Evolutionary conservation across 2,113 vertebrate genomes (phyloP).

Genomic region (Dicrurus megarhynchus): DNA sequence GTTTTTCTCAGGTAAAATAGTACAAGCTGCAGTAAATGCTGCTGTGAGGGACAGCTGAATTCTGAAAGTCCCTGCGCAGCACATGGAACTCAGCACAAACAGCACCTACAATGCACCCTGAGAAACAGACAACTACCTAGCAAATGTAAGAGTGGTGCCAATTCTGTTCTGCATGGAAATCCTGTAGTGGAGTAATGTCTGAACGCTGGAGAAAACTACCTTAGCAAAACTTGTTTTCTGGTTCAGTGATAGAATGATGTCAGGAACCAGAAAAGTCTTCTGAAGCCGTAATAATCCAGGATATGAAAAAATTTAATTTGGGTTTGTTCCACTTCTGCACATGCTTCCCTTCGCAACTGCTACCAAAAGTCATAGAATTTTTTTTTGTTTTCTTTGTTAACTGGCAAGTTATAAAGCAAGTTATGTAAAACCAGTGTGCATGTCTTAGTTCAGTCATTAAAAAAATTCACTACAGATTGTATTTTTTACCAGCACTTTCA

Average conservation of each 20-base stretch:
- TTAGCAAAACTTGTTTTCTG: neutral
- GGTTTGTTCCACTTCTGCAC: neutral
- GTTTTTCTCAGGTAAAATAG: neutral
- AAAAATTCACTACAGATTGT: neutral
- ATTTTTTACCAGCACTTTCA: neutral
- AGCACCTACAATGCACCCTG: neutral
- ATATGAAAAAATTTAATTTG: neutral
- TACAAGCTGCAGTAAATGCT: neutral
- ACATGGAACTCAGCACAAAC: neutral
- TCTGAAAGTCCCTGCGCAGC: neutral
- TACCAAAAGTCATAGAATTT: neutral
- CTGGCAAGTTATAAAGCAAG: neutral
- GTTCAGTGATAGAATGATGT: neutral
- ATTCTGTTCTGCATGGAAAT: neutral
- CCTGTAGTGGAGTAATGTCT: neutral
- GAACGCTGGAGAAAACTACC: neutral
- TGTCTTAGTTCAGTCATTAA: neutral
- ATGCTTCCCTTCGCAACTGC: neutral
- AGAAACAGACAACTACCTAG: neutral
- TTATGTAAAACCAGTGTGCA: neutral
- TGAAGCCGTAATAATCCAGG: neutral
- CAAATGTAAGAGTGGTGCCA: neutral
- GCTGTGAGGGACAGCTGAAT: neutral
- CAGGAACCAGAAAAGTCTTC: neutral
- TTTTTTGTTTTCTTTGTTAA: neutral